These are phyloP conservation scores for Ancistrus triradiatus DNA, from an alignment of 2,113 vertebrate species.

Conservation along the genomic window DNA sequence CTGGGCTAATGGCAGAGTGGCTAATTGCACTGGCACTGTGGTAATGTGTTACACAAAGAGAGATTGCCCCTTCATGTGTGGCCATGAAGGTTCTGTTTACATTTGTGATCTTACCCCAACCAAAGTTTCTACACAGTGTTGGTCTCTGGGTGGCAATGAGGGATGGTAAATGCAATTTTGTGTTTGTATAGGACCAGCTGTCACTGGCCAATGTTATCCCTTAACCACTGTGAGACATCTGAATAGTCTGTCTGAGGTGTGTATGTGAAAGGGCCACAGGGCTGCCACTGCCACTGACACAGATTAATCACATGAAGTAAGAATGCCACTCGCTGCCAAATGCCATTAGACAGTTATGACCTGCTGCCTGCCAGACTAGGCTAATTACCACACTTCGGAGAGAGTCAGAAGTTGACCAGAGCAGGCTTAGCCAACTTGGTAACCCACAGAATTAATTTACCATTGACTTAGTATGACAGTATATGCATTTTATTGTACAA, in stretches of 20 bases:
- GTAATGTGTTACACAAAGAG: background rate
- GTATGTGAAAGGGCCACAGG: constrained; percentile 15
- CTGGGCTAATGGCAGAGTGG: background rate
- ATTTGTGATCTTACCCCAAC: background rate
- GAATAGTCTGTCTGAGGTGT: constrained; percentile 11
- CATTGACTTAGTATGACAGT: background rate
- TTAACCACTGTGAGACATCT: constrained; percentile 21
- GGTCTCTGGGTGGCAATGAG: background rate
- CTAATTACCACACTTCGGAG: constrained; percentile 24
- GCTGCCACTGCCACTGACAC: background rate
- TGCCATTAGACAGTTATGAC: constrained; percentile 15
- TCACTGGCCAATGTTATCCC: background rate
- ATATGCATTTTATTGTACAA: background rate
- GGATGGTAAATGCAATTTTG: background rate
- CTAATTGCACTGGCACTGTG: background rate
- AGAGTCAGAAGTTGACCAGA: background rate
- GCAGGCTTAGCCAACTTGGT: background rate
- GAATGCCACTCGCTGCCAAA: constrained; percentile 26
- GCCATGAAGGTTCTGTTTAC: background rate
- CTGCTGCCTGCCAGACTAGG: background rate
- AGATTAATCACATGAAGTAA: constrained; percentile 14
- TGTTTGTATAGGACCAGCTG: constrained; percentile 1
- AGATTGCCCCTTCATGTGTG: background rate
- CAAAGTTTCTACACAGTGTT: background rate
- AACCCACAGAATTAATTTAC: background rate